A percentile compares a stretch with the other conserved stretches of the same genome.
Conservation (phyloP, 1,140 invertebrate genomes). For the Neodiprion fabricii region DNA sequence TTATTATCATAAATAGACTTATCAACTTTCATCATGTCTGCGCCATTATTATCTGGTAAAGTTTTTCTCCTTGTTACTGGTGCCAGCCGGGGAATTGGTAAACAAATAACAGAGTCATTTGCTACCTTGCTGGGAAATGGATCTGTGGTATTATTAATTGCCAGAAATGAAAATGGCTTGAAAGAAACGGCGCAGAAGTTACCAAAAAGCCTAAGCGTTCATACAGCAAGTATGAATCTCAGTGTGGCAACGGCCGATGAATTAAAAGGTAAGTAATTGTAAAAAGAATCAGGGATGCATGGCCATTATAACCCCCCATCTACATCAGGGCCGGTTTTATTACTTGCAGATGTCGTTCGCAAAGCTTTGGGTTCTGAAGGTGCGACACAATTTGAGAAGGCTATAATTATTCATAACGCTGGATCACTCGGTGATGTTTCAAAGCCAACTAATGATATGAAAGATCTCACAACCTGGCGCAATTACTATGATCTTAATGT, state of each 20-base stretch:
- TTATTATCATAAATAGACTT: neutral
- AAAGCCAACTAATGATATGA: slow-evolving; percentile 67
- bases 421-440: slow-evolving; percentile 82
- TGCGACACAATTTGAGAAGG: slow-evolving; percentile 67
- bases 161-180: slow-evolving; percentile 72
- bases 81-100: slow-evolving; percentile 88
- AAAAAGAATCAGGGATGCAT: neutral
- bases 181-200: slow-evolving; percentile 66
- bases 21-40: slow-evolving; percentile 25
- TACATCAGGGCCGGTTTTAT: slow-evolving; percentile 8
- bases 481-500: slow-evolving; percentile 83
- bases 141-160: slow-evolving; percentile 79
- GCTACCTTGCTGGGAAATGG: slow-evolving; percentile 66
- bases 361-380: slow-evolving; percentile 51
- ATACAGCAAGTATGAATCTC: slow-evolving; percentile 67
- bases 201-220: slow-evolving; percentile 56
- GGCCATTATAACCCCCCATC: neutral
- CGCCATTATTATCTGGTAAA: slow-evolving; percentile 56
- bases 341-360: slow-evolving; percentile 54
- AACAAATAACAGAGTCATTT: slow-evolving; percentile 75
- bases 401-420: slow-evolving; percentile 89
- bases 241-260: slow-evolving; percentile 57
- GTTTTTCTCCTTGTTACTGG: slow-evolving; percentile 77
- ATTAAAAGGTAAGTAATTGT: slow-evolving; percentile 51
- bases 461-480: slow-evolving; percentile 66